Percentiles rank a stretch among this genome's conserved stretches.
Evolutionary conservation across 2,113 vertebrate genomes (phyloP).

Genomic region (Boulengeromyrus knoepffleri): DNA sequence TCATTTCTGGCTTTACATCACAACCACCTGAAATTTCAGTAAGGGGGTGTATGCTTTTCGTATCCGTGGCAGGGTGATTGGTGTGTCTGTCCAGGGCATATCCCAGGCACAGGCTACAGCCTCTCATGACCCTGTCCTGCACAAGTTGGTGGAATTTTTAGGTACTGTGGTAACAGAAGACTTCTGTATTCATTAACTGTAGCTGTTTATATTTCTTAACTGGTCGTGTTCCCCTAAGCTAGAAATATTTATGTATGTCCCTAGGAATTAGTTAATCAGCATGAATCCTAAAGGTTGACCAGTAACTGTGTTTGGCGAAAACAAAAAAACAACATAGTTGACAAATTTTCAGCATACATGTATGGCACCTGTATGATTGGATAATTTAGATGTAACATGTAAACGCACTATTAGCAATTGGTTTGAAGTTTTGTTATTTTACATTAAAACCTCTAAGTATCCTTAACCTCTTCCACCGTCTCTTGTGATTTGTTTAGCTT

Average conservation of each 20-base stretch:
- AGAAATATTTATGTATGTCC: not conserved
- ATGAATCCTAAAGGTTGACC: not conserved
- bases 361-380: not conserved
- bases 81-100: not conserved
- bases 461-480: not conserved
- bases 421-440: not conserved
- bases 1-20: not conserved
- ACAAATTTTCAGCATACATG: not conserved
- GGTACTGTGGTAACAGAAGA: too few relatives aligned
- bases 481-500: not conserved
- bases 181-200: not conserved
- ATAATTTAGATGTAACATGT: not conserved
- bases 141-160: not conserved
- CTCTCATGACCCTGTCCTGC: not conserved
- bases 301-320: not conserved
- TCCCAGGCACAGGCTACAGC: not conserved
- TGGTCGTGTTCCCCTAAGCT: not conserved
- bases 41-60: not conserved
- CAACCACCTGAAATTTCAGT: not conserved
- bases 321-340: not conserved
- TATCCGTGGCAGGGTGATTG: too few relatives aligned
- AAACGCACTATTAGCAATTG: not conserved
- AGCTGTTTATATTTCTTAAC: not conserved
- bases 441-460: not conserved
- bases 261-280: not conserved